phyloP scores from a whole-genome alignment of 2,888 invertebrate species.

The Thyatira batis region DNA sequence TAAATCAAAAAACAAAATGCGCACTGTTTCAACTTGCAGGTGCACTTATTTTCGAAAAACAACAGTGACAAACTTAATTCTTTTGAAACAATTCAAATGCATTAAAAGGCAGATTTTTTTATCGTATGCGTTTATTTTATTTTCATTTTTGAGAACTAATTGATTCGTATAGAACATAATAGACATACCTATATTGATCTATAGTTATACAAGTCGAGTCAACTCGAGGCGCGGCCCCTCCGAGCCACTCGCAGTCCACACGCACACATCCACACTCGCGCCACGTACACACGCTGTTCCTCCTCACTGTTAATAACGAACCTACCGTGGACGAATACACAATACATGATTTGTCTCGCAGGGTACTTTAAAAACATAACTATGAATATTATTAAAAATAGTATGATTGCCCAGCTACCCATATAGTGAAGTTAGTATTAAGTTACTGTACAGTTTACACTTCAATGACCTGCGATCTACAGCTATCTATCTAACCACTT shows the following conservation, averaged over 20 bases:
- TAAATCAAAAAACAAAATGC: constrained; percentile 70
- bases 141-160: constrained; percentile 50
- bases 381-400: constrained; percentile 70
- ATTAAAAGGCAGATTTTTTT: constrained; percentile 71
- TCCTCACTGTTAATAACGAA: constrained; percentile 53
- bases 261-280: constrained; percentile 50
- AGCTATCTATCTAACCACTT: constrained; percentile 64
- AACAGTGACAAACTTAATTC: constrained; percentile 22
- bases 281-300: constrained; percentile 41
- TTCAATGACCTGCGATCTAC: constrained; percentile 69
- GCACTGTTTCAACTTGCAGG: constrained; percentile 49
- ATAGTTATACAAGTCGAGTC: constrained; percentile 32
- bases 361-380: constrained; percentile 60
- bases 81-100: constrained; percentile 60
- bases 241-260: constrained; percentile 20
- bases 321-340: constrained; percentile 61
- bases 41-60: constrained; percentile 8
- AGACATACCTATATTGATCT: constrained; percentile 30
- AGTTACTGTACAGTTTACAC: constrained; percentile 75
- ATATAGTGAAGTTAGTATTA: constrained; percentile 78
- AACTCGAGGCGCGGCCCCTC: constrained; percentile 20
- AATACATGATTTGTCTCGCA: constrained; percentile 63
- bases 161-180: constrained; percentile 40
- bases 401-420: constrained; percentile 81
- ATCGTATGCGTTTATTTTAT: constrained; percentile 66